phyloP scores from a whole-genome alignment of 1,140 invertebrate genomes.

The Anthonomus grandis region DNA sequence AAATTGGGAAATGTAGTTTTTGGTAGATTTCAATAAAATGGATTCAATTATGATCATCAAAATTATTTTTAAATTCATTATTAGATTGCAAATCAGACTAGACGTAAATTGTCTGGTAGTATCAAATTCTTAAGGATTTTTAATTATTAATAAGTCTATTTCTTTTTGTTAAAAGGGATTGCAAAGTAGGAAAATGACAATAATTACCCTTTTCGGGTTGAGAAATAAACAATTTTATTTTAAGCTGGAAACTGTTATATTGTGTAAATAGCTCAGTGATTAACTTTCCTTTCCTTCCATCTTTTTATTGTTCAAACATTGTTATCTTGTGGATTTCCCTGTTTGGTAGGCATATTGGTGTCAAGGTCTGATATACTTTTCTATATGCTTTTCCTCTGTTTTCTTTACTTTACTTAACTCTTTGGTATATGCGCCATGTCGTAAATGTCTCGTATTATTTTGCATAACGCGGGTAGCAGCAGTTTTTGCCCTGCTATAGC shows the following conservation, averaged over 20 bases:
- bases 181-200: slow-evolving; percentile 13
- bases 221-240: slow-evolving; percentile 20
- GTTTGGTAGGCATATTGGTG: no score
- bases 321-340: no score
- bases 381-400: no score
- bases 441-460: no score
- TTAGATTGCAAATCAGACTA: slow-evolving; percentile 16
- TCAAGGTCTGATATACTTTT: no score
- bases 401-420: no score
- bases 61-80: slow-evolving; percentile 6
- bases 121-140: slow-evolving; percentile 7
- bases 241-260: slow-evolving; percentile 18
- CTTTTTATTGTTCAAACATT: no score
- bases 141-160: slow-evolving; percentile 4
- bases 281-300: slow-evolving; percentile 20
- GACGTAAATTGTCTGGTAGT: slow-evolving; percentile 1
- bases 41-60: slow-evolving; percentile 24
- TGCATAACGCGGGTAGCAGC: no score
- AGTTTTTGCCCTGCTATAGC: no score
- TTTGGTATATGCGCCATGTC: no score
- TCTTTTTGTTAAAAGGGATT: slow-evolving; percentile 6
- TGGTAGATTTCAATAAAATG: slow-evolving; percentile 13
- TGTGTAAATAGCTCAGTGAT: slow-evolving; percentile 19
- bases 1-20: slow-evolving; percentile 15
- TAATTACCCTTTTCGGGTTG: slow-evolving; percentile 10